phyloP scores from a whole-genome alignment of 2,797 vertebrate species.

The Ctenopoma multispine region DNA sequence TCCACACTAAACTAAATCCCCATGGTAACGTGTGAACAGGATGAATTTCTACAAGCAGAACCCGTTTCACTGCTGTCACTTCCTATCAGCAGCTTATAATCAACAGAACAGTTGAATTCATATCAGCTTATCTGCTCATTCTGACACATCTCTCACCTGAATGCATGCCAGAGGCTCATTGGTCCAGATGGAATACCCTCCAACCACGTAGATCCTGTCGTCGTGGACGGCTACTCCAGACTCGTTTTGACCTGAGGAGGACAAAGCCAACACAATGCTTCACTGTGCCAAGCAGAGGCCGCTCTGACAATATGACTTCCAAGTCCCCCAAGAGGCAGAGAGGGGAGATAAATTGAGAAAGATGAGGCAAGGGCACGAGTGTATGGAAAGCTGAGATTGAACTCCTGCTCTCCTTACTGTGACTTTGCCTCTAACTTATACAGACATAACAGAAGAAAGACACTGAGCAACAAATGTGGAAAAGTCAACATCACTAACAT shows the following conservation, averaged over 20 bases:
- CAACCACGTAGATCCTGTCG: constrained; percentile 97
- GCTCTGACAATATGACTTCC: constrained; percentile 57
- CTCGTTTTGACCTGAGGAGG: constrained; percentile 93
- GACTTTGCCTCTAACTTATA: constrained; percentile 67
- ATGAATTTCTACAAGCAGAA: too few species aligned
- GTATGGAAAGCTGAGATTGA: constrained; percentile 27
- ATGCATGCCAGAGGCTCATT: constrained; percentile 98
- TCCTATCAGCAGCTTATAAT: constrained; percentile 1
- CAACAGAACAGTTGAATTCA: not conserved
- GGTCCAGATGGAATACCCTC: constrained; percentile 99
- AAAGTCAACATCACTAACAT: not conserved
- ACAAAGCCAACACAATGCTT: constrained; percentile 52
- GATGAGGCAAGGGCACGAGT: constrained; percentile 25
- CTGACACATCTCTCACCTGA: constrained; percentile 88
- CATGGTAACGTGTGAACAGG: too few species aligned
- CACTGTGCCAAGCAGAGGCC: constrained; percentile 66
- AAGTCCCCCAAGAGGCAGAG: constrained; percentile 34
- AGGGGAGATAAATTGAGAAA: constrained; percentile 46
- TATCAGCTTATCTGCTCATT: constrained; percentile 5
- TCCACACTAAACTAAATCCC: too few species aligned
- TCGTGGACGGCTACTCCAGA: constrained; percentile 95
- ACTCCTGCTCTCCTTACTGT: constrained; percentile 35
- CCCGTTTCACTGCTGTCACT: not conserved
- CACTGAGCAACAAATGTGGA: constrained; percentile 16
- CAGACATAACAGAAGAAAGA: constrained; percentile 25